Percentiles rank a stretch among this genome's conserved stretches.
Evolutionary conservation across 2,797 vertebrate genomes (phyloP).

Genomic region (Brachyalestes nurse): DNA sequence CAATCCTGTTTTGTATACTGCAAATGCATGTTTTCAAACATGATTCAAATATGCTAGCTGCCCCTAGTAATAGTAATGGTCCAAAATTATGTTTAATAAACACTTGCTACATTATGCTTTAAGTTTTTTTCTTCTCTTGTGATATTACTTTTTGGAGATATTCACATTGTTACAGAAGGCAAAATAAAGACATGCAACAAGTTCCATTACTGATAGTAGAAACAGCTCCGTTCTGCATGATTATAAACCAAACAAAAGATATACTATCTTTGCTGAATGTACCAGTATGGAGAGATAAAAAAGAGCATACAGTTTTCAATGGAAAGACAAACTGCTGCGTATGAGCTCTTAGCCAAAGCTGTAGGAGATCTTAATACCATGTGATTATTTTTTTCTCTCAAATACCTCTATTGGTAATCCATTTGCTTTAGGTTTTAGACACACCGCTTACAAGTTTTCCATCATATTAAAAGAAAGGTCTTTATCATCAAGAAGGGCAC

Average conservation of each 20-base stretch:
- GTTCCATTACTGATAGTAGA: background rate
- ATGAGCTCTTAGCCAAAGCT: background rate
- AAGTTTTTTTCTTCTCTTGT: background rate
- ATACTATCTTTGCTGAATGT: background rate
- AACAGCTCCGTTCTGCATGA: conserved; percentile 7
- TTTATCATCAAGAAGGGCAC: background rate
- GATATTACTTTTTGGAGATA: background rate
- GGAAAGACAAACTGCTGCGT: background rate
- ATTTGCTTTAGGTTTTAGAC: background rate
- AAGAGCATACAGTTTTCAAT: background rate
- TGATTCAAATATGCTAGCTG: too few species aligned
- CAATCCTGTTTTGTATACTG: too few species aligned
- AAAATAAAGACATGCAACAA: conserved; percentile 6
- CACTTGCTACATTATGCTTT: too few species aligned
- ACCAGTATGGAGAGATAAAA: conserved; percentile 12
- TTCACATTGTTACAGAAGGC: conserved; percentile 5
- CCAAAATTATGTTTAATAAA: too few species aligned
- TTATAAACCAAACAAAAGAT: conserved; percentile 18
- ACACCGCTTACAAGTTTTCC: background rate
- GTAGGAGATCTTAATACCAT: conserved; percentile 13
- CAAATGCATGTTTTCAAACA: too few species aligned
- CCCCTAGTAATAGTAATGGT: too few species aligned
- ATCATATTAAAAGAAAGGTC: background rate
- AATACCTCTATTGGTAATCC: background rate
- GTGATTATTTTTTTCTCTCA: background rate